Evolutionary conservation across 2,888 invertebrate species (phyloP), one percentile per base, ranked within the genome.

Genomic region (Allolobophora icterica): DNA sequence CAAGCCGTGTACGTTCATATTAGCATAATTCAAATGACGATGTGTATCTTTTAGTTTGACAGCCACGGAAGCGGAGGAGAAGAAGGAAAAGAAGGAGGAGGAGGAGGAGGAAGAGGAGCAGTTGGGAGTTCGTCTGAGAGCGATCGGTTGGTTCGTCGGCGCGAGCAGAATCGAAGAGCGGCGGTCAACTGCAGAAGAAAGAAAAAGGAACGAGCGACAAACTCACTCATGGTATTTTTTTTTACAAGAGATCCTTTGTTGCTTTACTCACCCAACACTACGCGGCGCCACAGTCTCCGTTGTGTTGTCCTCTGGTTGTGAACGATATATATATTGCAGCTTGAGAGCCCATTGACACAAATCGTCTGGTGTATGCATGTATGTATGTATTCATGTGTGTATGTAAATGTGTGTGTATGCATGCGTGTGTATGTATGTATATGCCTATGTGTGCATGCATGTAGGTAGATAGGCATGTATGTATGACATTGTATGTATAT

Each of bases 161-260:
- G 87, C 21, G 87, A 87, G 87, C 87, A 87, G 87, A 87, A 87
- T 35, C 17, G 87, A 87, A 17, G 87, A 17, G 87, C 87, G 35
- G 87, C 87, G 35, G 87, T 87, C 35, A 87, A 87, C 87, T 87
- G 87, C 11, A 19, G 87, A 87, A 34, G 87, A 8, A 34, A 33
- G 34, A 87, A 87, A 17, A 87, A 38, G 15, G 87, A 87, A 34
- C 30, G 87, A 17, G 87, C 87, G 87, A 87, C 35, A 4, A 87
- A 87, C 87, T 87, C 87, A 38, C 87, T 87, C 6, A 33, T 87
- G 87, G 87, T 87, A 87, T 13, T 52, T 4, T 13, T 52, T 4
- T 6, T 71, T 71, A n/a, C 30, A 17, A 5, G 2, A 71, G 0
- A 71, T 71, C 3, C 6, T 5, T 13, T n/a, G 30, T 71, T 71